Base-by-base conservation (phyloP, 2,797 vertebrate genomes). In the Pagetopsis macropterus region DNA sequence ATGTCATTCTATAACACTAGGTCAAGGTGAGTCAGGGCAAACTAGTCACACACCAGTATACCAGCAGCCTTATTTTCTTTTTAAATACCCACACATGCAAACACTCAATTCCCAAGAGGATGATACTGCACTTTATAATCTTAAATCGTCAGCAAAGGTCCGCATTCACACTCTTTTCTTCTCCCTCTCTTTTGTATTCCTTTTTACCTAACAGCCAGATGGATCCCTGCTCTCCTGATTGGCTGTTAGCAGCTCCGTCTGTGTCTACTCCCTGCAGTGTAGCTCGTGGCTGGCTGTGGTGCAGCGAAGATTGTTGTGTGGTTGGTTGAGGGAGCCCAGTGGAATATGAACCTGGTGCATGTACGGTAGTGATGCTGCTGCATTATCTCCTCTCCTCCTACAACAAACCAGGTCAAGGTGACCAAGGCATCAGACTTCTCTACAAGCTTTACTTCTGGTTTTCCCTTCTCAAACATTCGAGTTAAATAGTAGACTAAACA, bases 401-500 rank as follows among this genome's bases (percentile, higher is more conserved):
- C 63, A 78, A 81, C 67, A 86, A 93, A 92, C 76, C 89, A 91
- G 91, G 92, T 93, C 92, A 94, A 94, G 92, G 92, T 94, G 88
- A 94, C 90, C 84, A 81, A 79, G 15, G 15, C 58, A 62, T 76
- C 64, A 65, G 69, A 78, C 70, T 78, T 72, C 57, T 63, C 54
- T 15, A 57, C 69, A 72, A 31, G 61, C 73, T 60, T 67, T 58
- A 50, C 64, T 17, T 66, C 71, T 75, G 58, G 9, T 43, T 75
- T 40, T 54, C 51, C 60, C 50, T 65, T 66, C 40, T 80, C 65
- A 31, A 33, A 59, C 67, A 70, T 75, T 76, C 33, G 49, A 48
- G 46, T 58, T 48, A 45, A 61, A 69, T 64, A 74, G 55, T 33
- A 62, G 43, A 45, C 49, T 27, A 62, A 43, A 45, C 46, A 23